phyloP scores from a whole-genome alignment of 2,797 vertebrate species.

The Nannoperca australis region DNA sequence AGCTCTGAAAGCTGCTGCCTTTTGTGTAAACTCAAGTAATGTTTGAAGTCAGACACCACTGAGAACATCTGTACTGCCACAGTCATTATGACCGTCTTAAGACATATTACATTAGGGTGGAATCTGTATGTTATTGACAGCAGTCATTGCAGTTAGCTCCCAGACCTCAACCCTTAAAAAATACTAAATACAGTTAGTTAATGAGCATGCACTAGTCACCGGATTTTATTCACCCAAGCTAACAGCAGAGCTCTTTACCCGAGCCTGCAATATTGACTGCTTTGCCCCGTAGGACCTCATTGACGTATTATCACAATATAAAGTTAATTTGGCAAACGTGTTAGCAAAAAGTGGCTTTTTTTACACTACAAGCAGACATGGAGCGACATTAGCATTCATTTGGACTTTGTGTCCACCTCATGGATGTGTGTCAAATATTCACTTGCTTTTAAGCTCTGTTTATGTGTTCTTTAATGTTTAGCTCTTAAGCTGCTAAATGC shows the following conservation, averaged over 20 bases:
- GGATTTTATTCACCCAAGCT: neutral
- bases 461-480: neutral
- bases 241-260: neutral
- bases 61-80: conserved; percentile 28
- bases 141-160: neutral
- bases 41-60: conserved; percentile 43
- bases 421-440: neutral
- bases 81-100: neutral
- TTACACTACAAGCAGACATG: neutral
- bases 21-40: conserved; percentile 41
- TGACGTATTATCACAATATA: neutral
- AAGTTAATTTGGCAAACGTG: neutral
- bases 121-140: neutral
- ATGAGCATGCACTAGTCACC: neutral
- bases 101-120: neutral
- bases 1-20: conserved; percentile 57
- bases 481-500: neutral
- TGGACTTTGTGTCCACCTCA: neutral
- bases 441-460: neutral
- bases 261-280: neutral
- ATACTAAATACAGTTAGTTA: neutral
- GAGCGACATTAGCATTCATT: neutral
- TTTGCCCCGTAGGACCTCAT: neutral
- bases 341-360: neutral
- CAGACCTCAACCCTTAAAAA: neutral